Evolutionary conservation across 2,797 vertebrate species (phyloP), one percentile per base, ranked within the genome.

Genomic region (Prionace glauca): DNA sequence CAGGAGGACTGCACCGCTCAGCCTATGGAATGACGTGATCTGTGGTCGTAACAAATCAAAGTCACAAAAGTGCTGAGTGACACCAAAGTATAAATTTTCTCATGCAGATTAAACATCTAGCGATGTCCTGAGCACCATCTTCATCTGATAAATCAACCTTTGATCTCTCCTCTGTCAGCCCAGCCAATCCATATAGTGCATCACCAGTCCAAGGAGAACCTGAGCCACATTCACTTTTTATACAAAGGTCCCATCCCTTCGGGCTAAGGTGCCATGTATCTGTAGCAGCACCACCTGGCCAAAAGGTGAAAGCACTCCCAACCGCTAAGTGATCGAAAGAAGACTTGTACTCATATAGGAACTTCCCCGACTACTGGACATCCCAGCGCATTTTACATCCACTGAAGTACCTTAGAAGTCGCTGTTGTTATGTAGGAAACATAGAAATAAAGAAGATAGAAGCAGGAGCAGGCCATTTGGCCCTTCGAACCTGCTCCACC

Each of bases 21-120:
- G 62, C 29, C 56, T 9, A 56, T 50, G 10, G 45, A 56, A 95
- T 50, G 60, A 95, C 60, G 50, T 20, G 29, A 95, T 95, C 93
- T 7, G 77, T 18, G 72, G 29, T 95, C 71, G 77, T 74, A 95
- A 77, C 93, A 95, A 95, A 77, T 95, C 71, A 95, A 95, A 94
- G 41, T 94, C 67, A 50, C 92, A 22, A 72, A 95, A 74, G 93
- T 95, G 93, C 41, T 95, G 93, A 95, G 71, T 95, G 93, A 71
- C 93, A 95, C 93, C 93, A 95, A 77, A 77, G 45, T n/a, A 56
- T 77, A 95, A 95, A 95, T 77, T 77, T 0, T 45, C 93, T 77
- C 72, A 77, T 95, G 93, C 36, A 32, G 71, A 60, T 95, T 95
- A 95, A 95, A 95, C 77, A 95, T 95, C 77, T 95, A 50, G 45